Percentiles rank a stretch among this genome's conserved stretches.
Conservation (phyloP, 2,113 vertebrate genomes). For the Apteryx owenii region DNA sequence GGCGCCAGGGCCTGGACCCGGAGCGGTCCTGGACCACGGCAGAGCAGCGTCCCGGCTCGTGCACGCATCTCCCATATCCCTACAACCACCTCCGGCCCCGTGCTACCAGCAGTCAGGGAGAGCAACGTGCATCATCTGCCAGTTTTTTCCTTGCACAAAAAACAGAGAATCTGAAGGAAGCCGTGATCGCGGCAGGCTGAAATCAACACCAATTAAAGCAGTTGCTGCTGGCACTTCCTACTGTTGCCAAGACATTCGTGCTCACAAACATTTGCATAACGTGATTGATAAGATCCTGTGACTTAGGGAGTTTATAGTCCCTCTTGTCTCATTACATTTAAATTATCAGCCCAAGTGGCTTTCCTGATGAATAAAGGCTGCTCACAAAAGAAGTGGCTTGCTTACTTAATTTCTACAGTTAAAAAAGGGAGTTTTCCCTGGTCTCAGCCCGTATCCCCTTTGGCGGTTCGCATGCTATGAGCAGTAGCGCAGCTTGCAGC, state of each 20-base stretch:
- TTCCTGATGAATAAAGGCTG: neutral
- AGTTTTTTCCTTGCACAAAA: neutral
- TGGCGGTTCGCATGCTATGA: neutral
- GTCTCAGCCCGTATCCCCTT: accelerated
- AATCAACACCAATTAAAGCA: neutral
- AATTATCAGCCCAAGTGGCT: neutral
- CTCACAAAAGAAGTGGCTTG: neutral
- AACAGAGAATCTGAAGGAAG: neutral
- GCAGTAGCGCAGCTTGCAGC: too few species aligned
- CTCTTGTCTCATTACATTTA: neutral
- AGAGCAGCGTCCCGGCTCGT: neutral
- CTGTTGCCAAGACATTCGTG: neutral
- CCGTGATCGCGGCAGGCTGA: accelerated
- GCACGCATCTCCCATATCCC: neutral
- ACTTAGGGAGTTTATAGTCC: neutral
- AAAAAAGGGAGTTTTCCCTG: neutral
- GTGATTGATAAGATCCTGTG: neutral
- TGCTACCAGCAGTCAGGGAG: accelerated
- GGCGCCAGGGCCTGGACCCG: too few species aligned
- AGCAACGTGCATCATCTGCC: accelerated
- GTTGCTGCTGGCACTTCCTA: neutral
- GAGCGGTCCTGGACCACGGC: too few species aligned
- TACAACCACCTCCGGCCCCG: neutral
- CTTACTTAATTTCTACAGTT: neutral
- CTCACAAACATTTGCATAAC: neutral